Evolutionary conservation across 2,113 vertebrate species (phyloP), one percentile per base, ranked within the genome.

Genomic region (Bos javanicus): DNA sequence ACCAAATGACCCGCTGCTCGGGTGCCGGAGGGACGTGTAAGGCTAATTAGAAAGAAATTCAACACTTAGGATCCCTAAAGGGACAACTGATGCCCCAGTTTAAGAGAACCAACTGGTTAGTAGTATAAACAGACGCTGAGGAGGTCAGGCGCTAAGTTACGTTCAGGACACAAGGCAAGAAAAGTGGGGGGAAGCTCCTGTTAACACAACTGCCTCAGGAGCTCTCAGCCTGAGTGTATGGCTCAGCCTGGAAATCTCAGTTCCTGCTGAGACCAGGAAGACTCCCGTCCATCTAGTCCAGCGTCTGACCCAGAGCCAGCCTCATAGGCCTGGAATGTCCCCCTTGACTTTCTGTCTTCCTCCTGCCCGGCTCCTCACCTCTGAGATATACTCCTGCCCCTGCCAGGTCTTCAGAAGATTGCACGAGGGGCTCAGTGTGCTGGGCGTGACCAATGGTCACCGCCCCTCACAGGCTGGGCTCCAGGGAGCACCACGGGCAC

Each of bases 141-240:
- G 6, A 36, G 43, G 12, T 28, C 54, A 4, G 39, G 3, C 10
- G 52, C 8, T 21, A 11, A 5, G 7, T 5, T 12, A 6, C 3
- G 21, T 6, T 1, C 7, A 12, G 43, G 17, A 74, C 30, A 28
- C 14, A 3, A 57, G 59, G 2, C 8, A 30, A 36, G 48, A 26
- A 11, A 33, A 54, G 12, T 1, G 2, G 62, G 82, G 14, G 39
- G 19, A 33, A 28, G 3, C 54, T 7, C 76, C 16, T 43, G 23
- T n/a, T 6, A 76, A 15, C 3, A 46, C 4, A 6, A 23, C 26
- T 54, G 21, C 12, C 0, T 5, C 25, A 21, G 3, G 13, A 62
- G 48, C 25, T 6, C 0, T 1, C 3, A 39, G 59, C 2, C 15
- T 12, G 2, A 25, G 0, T 11, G 2, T 23, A 2, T 1, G 1